Evolutionary conservation across 2,113 vertebrate genomes (phyloP).

Genomic region (Cynopterus brachyotis): DNA sequence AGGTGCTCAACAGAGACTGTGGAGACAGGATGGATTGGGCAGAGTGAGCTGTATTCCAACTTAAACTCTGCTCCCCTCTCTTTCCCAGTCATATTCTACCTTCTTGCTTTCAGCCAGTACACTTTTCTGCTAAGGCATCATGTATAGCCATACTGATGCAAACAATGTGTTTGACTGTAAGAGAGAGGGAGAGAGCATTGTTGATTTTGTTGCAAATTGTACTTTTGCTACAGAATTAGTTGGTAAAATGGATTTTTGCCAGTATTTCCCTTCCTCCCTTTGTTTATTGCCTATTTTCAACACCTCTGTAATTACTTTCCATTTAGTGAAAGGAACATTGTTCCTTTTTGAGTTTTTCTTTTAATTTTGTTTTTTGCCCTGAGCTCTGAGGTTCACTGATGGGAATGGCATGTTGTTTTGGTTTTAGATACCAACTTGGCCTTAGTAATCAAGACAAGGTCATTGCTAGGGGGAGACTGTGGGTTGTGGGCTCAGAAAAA

Average conservation of each 20-base stretch:
- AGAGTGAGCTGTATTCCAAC: neutral
- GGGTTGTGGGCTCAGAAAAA: neutral
- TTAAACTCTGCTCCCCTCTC: neutral
- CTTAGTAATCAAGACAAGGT: constrained; percentile 33
- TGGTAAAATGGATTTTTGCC: constrained; percentile 60
- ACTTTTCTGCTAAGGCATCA: constrained; percentile 4
- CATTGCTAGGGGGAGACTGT: neutral
- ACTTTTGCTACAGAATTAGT: constrained; percentile 61
- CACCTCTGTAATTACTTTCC: constrained; percentile 69
- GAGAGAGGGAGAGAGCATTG: neutral
- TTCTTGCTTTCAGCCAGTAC: neutral
- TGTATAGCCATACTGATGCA: neutral
- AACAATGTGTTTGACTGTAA: constrained; percentile 8
- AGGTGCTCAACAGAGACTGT: neutral
- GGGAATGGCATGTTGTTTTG: constrained; percentile 21
- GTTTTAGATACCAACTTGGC: constrained; percentile 28
- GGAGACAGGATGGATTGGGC: rapidly evolving
- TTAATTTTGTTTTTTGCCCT: constrained; percentile 61
- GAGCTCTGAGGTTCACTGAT: constrained; percentile 45
- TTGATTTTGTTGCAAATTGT: constrained; percentile 65
- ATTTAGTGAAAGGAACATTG: constrained; percentile 71
- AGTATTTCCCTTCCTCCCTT: constrained; percentile 50
- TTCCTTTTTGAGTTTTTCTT: constrained; percentile 61
- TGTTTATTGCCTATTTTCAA: constrained; percentile 73
- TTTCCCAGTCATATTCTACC: neutral